Evolutionary conservation across 2,888 invertebrate species (phyloP), one percentile per base, ranked within the genome.

Genomic region (Idaea dimidiata): DNA sequence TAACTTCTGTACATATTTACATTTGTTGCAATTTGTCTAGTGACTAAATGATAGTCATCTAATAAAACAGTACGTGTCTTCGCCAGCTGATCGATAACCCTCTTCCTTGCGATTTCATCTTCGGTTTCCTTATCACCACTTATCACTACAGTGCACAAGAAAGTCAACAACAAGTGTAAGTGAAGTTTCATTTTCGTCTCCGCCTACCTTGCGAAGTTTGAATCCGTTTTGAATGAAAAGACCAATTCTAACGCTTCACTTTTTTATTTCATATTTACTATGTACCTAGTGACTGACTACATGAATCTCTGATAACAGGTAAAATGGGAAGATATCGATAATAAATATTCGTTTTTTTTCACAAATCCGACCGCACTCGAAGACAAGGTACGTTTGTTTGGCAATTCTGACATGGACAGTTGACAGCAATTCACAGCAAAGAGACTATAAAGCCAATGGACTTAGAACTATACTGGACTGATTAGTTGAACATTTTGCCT

Each of bases 1-100:
- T 93, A 92, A 70, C 86, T 91, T 71, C 88, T 87, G 74, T 81
- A 93, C 86, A 86, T 91, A 84, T 83, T 88, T 73, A 93, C 87
- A 81, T 89, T 89, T 1, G 91, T 88, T 55, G 88, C 87, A 1
- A 91, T 85, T 67, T 91, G 91, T 65, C 93, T 81, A 54, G 88
- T 88, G 14, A 93, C 91, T 73, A 93, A 77, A 65, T 86, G 83
- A 68, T 91, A 93, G 64, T 86, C 87, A n/a, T 88, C 88, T 58
- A 87, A 71, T 63, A 92, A 70, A 59, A 88, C 86, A 14, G 92
- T 91, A 43, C 86, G 84, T 56, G 90, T 88, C 72, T 79, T 84
- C 54, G 84, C 84, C 73, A 92, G 75, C 78, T 88, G 88, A 59
- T 88, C 87, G 69, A 91, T 84, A 69, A 91, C 83, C 62, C 77